A percentile compares a stretch with the other conserved stretches of the same genome.
Evolutionary conservation across 2,888 invertebrate genomes (phyloP).

Genomic region (Polymixis flavicincta): DNA sequence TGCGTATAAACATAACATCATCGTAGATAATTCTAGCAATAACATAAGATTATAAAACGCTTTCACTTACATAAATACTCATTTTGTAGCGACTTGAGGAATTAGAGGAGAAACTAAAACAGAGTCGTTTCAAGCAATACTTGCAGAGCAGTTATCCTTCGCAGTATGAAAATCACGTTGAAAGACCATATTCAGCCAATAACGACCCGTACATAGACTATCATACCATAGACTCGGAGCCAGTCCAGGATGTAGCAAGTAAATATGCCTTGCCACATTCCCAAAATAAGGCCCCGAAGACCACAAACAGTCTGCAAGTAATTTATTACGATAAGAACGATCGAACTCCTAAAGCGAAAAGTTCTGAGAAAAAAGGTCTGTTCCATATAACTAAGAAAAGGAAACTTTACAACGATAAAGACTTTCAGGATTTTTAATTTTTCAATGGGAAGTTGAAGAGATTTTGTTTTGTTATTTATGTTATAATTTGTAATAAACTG

Average conservation of each 20-base stretch:
- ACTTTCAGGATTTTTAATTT: slow-evolving; percentile 81
- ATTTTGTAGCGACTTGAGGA: slow-evolving; percentile 81
- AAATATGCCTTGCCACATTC: slow-evolving; percentile 63
- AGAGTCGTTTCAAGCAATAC: slow-evolving; percentile 85
- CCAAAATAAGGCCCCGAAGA: slow-evolving; percentile 73
- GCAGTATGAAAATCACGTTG: slow-evolving; percentile 81
- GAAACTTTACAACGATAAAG: slow-evolving; percentile 85
- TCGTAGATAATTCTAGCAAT: slow-evolving; percentile 43
- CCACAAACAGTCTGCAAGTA: slow-evolving; percentile 78
- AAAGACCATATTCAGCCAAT: slow-evolving; percentile 82
- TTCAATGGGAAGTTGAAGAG: slow-evolving; percentile 1
- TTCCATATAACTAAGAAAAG: slow-evolving; percentile 86
- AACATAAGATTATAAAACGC: slow-evolving; percentile 49
- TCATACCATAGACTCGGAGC: slow-evolving; percentile 66
- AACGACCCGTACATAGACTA: slow-evolving; percentile 72
- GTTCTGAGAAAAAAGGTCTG: slow-evolving; percentile 80
- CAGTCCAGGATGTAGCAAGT: slow-evolving; percentile 65
- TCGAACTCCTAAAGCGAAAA: slow-evolving; percentile 66
- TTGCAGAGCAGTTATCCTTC: slow-evolving; percentile 79
- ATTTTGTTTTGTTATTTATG: background rate
- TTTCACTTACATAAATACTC: slow-evolving; percentile 64
- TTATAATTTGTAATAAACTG: slow-evolving; percentile 43
- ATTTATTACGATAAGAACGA: slow-evolving; percentile 78
- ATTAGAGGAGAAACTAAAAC: slow-evolving; percentile 86
- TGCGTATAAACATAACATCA: slow-evolving; percentile 39